Base-by-base conservation (phyloP, 2,797 vertebrate species). In the Otolemur crassicaudatus region DNA sequence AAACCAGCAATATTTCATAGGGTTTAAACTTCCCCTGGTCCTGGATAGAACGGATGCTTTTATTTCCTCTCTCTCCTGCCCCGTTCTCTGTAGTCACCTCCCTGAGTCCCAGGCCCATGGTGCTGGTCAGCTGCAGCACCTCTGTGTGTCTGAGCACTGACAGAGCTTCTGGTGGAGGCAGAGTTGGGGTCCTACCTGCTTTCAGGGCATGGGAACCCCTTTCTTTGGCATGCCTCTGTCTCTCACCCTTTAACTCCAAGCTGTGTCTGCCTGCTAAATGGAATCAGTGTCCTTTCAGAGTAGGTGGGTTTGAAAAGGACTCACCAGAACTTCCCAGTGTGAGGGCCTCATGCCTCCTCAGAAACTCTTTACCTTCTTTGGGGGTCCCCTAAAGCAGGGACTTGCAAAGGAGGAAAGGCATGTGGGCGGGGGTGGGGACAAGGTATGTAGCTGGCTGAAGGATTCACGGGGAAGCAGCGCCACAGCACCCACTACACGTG, bases 1-100 rank as follows among this genome's bases (percentile, higher is more conserved):
- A 94, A 56, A 87, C 85, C n/a, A 34, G 49, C 53, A 34, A 20
- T 80, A 85, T 92, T 94, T 95, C 91, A 58, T 11, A 40, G 34
- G 58, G 67, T 75, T 95, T 89, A 79, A 90, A 90, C 43, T 53
- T 81, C 73, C 69, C 89, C 67, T 91, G 69, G 82, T 60, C 8
- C 85, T 63, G 49, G 56, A 85, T 1, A 90, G 31, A 85, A 84
- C 89, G 75, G n/a, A 6, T 27, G 46, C 79, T 87, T 79, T 20
- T 40, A 61, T 61, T 94, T 90, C 40, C 23, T 61, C 17, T 61
- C 29, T 73, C 76, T 27, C 22, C 29, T 19, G 19, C 34, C 25
- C n/a, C 2, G 2, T 43, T 86, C 67, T 73, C 85, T 86, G 37
- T n/a, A 29, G 3, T 77, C 3, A 31, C 67, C 31, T 83, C n/a